Percentiles rank a stretch among this genome's conserved stretches.
Evolutionary conservation across 2,888 invertebrate genomes (phyloP).

Genomic region (Galerucella pusilla): DNA sequence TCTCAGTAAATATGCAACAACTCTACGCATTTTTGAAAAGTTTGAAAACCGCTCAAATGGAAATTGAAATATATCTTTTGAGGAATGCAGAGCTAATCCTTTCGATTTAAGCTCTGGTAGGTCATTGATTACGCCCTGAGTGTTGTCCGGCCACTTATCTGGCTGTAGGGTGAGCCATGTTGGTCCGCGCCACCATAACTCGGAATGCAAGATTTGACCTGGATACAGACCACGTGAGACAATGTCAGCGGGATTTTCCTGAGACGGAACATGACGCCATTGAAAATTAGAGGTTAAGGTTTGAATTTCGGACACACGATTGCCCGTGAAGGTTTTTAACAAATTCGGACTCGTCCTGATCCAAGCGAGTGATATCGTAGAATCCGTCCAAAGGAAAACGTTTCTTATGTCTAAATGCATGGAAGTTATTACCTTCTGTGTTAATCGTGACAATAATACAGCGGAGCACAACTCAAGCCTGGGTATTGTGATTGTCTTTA

Average conservation of each 20-base stretch:
- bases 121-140: not conserved
- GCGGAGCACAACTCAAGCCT: slow-evolving; percentile 20
- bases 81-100: not conserved
- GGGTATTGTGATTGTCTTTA: slow-evolving; percentile 26
- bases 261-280: slow-evolving; percentile 41
- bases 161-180: slow-evolving; percentile 1
- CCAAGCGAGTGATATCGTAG: not conserved
- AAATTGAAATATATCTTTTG: not conserved
- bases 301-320: slow-evolving; percentile 43
- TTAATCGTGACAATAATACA: slow-evolving; percentile 12
- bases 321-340: slow-evolving; percentile 43
- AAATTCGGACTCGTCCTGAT: slow-evolving; percentile 1
- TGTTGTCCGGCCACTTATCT: slow-evolving; percentile 17
- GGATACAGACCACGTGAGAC: slow-evolving; percentile 32
- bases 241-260: slow-evolving; percentile 44
- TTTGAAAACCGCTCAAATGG: not conserved
- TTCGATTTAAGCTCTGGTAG: slow-evolving; percentile 23
- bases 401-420: not conserved
- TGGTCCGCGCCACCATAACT: slow-evolving; percentile 36
- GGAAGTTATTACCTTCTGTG: not conserved
- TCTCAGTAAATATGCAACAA: too few relatives aligned
- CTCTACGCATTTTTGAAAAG: too few relatives aligned
- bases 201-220: slow-evolving; percentile 6
- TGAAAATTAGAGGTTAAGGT: slow-evolving; percentile 22
- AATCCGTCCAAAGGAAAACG: slow-evolving; percentile 1